Evolutionary conservation across 2,113 vertebrate genomes (phyloP).

Genomic region (Tylochromis polylepis): DNA sequence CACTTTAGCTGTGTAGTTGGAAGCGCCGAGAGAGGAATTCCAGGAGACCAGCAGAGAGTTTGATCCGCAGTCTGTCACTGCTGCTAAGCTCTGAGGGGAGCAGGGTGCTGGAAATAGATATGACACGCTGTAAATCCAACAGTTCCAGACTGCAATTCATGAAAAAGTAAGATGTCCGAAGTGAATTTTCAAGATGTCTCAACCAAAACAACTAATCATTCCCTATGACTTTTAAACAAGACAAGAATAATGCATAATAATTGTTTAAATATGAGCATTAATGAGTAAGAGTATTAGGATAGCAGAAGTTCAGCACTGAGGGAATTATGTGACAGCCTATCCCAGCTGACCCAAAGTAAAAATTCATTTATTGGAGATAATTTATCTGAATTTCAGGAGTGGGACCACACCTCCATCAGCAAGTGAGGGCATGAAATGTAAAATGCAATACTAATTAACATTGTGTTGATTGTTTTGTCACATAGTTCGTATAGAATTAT

Average conservation of each 20-base stretch:
- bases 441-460: neutral
- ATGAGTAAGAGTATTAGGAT: neutral
- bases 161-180: too few relatives aligned
- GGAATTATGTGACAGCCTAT: neutral
- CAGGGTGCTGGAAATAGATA: conserved; percentile 46
- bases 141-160: too few relatives aligned
- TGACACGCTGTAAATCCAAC: neutral
- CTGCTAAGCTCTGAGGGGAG: conserved; percentile 26
- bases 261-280: neutral
- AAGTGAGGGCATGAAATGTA: neutral
- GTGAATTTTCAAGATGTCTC: too few relatives aligned
- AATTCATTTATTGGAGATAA: neutral
- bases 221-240: neutral
- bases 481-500: neutral
- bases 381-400: neutral
- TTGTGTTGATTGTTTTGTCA: neutral
- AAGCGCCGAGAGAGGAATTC: conserved; percentile 27
- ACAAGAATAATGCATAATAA: neutral
- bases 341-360: neutral
- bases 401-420: neutral
- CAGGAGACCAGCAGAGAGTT: conserved; percentile 46
- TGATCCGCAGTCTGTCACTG: conserved; percentile 23
- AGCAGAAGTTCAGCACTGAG: neutral
- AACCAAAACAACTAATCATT: neutral
- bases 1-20: conserved; percentile 35